Percentiles rank a stretch among this genome's conserved stretches.
These are phyloP conservation scores for Orchestes rusci DNA, from an alignment of 2,888 invertebrate genomes.

Conservation along the genomic window DNA sequence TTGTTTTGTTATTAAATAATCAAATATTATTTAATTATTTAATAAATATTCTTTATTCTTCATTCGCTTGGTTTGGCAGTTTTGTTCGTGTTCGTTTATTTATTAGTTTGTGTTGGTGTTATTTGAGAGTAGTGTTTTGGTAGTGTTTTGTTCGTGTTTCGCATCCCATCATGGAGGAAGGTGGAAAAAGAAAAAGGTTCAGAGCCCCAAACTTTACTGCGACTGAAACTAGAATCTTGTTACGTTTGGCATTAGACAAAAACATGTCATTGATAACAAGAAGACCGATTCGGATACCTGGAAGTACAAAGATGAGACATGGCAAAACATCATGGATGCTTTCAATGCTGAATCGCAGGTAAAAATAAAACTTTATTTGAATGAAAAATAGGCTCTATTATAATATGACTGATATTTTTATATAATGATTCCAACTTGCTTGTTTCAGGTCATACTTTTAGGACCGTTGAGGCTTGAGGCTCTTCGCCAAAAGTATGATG, in stretches of 20 bases:
- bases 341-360: background rate
- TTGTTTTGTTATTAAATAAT: too few relatives aligned
- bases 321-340: background rate
- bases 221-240: background rate
- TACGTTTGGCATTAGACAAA: background rate
- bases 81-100: too few relatives aligned
- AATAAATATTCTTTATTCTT: too few relatives aligned
- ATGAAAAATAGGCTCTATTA: background rate
- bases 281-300: background rate
- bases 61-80: too few relatives aligned
- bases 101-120: too few relatives aligned
- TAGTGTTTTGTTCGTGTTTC: too few relatives aligned
- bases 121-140: too few relatives aligned
- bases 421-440: too few relatives aligned
- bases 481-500: background rate
- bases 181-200: background rate
- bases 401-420: background rate
- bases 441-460: conserved; percentile 1
- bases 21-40: too few relatives aligned
- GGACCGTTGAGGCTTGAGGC: background rate
- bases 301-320: background rate
- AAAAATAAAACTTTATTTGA: background rate
- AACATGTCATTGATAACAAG: background rate
- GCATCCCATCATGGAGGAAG: too few relatives aligned
- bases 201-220: background rate